phyloP scores from a whole-genome alignment of 2,888 invertebrate genomes.

The Philopedon plagiatum region DNA sequence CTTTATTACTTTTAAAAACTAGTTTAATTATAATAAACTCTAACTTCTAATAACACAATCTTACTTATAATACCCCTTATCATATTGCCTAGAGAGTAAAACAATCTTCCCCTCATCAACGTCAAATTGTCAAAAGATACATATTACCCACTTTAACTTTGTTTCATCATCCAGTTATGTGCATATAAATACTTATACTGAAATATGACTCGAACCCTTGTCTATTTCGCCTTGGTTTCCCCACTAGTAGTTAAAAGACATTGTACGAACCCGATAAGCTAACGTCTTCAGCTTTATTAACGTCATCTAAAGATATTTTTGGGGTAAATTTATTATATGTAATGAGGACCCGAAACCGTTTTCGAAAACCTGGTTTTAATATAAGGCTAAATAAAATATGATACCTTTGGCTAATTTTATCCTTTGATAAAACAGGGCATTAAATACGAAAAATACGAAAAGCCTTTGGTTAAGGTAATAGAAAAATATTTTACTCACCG shows the following conservation, averaged over 20 bases:
- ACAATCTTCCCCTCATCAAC: constrained; percentile 25
- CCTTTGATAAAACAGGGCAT: too few relatives aligned
- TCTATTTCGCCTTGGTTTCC: constrained; percentile 1
- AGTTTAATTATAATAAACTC: not conserved
- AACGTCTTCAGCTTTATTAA: constrained; percentile 3
- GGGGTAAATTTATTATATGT: too few relatives aligned
- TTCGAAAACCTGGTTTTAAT: too few relatives aligned
- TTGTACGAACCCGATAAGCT: constrained; percentile 1
- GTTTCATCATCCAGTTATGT: constrained; percentile 9
- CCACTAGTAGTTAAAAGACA: constrained; percentile 7
- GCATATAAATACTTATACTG: constrained; percentile 16
- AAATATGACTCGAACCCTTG: constrained; percentile 10
- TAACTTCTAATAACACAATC: not conserved
- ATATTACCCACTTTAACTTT: constrained; percentile 17
- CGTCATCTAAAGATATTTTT: too few relatives aligned
- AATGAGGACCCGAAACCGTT: too few relatives aligned
- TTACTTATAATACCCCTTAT: constrained; percentile 1
- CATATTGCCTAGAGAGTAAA: constrained; percentile 9
- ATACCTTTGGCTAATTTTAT: too few relatives aligned
- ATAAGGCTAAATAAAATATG: too few relatives aligned
- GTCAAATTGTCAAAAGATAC: constrained; percentile 17
- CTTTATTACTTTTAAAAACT: not conserved
- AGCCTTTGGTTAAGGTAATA: too few relatives aligned
- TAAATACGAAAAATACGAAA: too few relatives aligned
- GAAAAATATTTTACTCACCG: too few relatives aligned